Percentiles rank a stretch among this genome's conserved stretches.
Conservation (phyloP, 2,797 vertebrate genomes). For the Echiichthys vipera region DNA sequence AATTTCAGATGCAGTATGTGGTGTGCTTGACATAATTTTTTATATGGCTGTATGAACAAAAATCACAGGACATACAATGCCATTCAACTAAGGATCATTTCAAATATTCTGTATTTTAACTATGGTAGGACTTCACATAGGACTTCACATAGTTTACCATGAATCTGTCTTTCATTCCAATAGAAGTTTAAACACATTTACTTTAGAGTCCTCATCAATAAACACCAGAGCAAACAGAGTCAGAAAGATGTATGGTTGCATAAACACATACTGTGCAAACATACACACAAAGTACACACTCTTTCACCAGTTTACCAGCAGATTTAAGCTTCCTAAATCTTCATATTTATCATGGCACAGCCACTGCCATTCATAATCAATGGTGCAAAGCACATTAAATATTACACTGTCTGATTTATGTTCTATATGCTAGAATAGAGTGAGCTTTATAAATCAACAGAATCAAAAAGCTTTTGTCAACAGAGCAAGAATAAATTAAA, state of each 20-base stretch:
- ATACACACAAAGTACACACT: background rate
- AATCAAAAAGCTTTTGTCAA: slow-evolving; percentile 36
- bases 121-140: too few relatives aligned
- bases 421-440: background rate
- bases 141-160: background rate
- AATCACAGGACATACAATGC: background rate
- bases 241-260: slow-evolving; percentile 8
- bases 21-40: background rate
- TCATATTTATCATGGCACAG: slow-evolving; percentile 31
- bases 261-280: background rate
- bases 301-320: slow-evolving; percentile 11
- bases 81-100: background rate
- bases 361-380: slow-evolving; percentile 32
- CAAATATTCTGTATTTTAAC: background rate
- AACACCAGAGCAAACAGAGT: slow-evolving; percentile 15
- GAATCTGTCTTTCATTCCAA: background rate
- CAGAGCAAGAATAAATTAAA: slow-evolving; percentile 17
- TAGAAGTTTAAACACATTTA: slow-evolving; percentile 16
- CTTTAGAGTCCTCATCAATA: slow-evolving; percentile 3
- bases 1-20: background rate
- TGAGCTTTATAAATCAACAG: slow-evolving; percentile 41
- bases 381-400: slow-evolving; percentile 25
- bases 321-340: slow-evolving; percentile 33
- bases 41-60: background rate
- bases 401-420: slow-evolving; percentile 39